Conservation (phyloP, 92 coral and sea anemone genomes). For the Umimayanthus chanpuru region DNA sequence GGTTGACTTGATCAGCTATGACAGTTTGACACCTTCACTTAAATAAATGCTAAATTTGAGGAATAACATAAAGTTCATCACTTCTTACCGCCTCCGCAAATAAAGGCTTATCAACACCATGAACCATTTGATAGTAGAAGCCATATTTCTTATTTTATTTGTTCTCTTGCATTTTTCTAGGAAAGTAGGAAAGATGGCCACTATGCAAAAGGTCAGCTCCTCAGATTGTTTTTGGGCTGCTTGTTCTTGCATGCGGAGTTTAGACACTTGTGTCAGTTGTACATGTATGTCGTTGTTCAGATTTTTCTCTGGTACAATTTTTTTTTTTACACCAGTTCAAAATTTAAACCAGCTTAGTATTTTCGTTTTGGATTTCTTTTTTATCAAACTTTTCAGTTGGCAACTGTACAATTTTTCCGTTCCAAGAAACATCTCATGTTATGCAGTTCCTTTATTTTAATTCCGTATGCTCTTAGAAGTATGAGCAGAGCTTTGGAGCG, state of each 20-base stretch:
- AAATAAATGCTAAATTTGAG: too few relatives aligned
- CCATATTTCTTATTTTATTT: not conserved
- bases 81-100: not conserved
- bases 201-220: constrained; percentile 11
- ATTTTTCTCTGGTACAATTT: too few relatives aligned
- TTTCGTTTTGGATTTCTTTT: not conserved
- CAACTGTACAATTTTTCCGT: too few relatives aligned
- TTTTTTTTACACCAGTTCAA: too few relatives aligned
- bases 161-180: constrained; percentile 1
- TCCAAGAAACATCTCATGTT: too few relatives aligned
- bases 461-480: too few relatives aligned
- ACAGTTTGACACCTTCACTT: not conserved
- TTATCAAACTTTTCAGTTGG: not conserved
- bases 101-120: not conserved
- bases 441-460: too few relatives aligned
- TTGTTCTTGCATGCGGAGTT: not conserved
- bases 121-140: not conserved
- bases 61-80: not conserved
- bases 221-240: not conserved
- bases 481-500: too few relatives aligned
- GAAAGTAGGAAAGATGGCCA: constrained; percentile 17
- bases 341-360: not conserved
- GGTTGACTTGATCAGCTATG: constrained; percentile 6
- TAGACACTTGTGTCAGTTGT: not conserved
- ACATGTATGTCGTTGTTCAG: not conserved